Evolutionary conservation across 1,140 invertebrate species (phyloP).

Genomic region (Trichogramma pretiosum): DNA sequence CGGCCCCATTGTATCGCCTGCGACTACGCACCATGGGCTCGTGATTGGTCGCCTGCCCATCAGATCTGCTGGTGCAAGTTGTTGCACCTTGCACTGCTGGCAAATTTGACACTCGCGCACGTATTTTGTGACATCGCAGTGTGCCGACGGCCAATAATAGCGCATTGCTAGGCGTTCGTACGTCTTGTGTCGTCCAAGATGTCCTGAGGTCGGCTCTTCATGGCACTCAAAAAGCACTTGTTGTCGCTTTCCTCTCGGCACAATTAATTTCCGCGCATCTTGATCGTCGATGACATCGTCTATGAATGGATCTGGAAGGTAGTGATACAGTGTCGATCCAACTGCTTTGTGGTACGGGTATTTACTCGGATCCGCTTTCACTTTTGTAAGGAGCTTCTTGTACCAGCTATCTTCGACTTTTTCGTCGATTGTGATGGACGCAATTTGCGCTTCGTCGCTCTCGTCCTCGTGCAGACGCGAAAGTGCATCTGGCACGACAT

Average conservation of each 20-base stretch:
- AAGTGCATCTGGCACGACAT: constrained; percentile 13
- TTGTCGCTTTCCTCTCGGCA: background rate
- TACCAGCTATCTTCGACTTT: constrained; percentile 16
- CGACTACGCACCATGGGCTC: background rate
- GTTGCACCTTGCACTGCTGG: background rate
- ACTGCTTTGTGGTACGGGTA: background rate
- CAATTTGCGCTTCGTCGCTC: background rate
- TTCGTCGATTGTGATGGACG: too few relatives aligned
- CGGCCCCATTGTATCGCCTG: background rate
- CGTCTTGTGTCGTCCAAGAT: background rate
- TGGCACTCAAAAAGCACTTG: background rate
- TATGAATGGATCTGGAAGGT: background rate
- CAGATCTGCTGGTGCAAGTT: background rate
- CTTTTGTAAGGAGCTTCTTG: constrained; percentile 1
- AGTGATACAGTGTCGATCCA: background rate
- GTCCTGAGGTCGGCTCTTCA: background rate
- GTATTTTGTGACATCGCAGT: background rate
- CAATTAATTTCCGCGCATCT: background rate
- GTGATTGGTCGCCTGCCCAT: background rate
- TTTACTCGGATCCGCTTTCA: background rate
- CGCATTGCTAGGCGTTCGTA: background rate
- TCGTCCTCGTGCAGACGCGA: constrained; percentile 19
- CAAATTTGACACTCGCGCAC: background rate
- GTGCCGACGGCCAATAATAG: background rate
- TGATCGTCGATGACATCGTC: background rate